Evolutionary conservation across 30 jellyfish, hydroid and myxozoan genomes (phyloP), one percentile per base, ranked within the genome.

Genomic region (Aurelia coerulea): DNA sequence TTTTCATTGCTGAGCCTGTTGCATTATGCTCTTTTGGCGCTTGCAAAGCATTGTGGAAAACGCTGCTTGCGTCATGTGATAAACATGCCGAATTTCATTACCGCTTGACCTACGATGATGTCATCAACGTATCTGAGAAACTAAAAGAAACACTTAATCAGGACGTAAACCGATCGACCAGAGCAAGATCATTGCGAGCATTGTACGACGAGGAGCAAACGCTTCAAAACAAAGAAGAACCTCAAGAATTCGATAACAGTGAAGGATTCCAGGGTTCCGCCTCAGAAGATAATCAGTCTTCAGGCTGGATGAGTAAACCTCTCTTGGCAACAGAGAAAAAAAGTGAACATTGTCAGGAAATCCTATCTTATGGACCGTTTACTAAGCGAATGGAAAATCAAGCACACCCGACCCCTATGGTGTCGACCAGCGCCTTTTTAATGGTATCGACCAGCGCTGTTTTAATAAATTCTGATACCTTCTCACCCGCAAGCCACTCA

Each of bases 11-110:
- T 33, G 97, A 89, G 19, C 93, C 97, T 2, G 60, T 81, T 14
- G 93, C 93, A 3, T 78, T 89, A 13, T 80, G 97, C 80, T 62
- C 90, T 12, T 53, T 89, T 72, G 97, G 97, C 8, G 76, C 90
- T 62, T 89, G 97, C 88, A 75, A 65, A 58, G 87, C 93, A 51
- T 77, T 91, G 1, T 89, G 97, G 97, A 89, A 89, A 63, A 74
- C 86, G 16, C 73, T 89, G 49, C 82, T 89, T 5, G 89, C 90
- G 35, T 29, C 68, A 29, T 80, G 97, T 78, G 68, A 73, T 37
- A 39, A 53, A 34, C 76, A 89, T n/a, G 90, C 86, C 8, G 88
- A 80, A 31, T 89, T 80, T 59, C 90, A 73, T 31, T 65, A 88
- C 73, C 42, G 84, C 13, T 54, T 66, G 14, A 10, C 87, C 16